Percentiles rank a stretch among this genome's conserved stretches.
Evolutionary conservation across 2,888 invertebrate genomes (phyloP).

Genomic region (Sicus ferrugineus): DNA sequence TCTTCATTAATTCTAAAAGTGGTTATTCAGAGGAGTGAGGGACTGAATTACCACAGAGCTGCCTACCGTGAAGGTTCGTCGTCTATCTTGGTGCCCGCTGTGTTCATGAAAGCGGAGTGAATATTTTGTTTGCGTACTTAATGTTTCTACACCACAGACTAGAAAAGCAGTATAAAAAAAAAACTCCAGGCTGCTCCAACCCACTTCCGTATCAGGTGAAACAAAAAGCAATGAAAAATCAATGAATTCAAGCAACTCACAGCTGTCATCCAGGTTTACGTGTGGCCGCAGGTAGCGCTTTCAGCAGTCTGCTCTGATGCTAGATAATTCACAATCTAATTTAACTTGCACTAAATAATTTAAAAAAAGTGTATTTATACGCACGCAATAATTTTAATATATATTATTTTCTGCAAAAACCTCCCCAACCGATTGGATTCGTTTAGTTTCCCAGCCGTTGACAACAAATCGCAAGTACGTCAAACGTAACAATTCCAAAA

Average conservation of each 20-base stretch:
- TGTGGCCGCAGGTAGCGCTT: not conserved
- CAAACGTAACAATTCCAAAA: constrained; percentile 21
- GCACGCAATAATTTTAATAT: not conserved
- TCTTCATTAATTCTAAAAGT: constrained; percentile 43
- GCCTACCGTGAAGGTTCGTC: constrained; percentile 68
- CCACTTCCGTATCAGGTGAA: constrained; percentile 18
- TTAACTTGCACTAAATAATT: not conserved
- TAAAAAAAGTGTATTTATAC: constrained; percentile 2
- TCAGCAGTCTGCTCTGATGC: not conserved
- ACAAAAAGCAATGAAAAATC: constrained; percentile 51
- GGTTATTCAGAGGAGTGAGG: not conserved
- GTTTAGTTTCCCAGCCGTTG: constrained; percentile 5
- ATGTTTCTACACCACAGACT: not conserved
- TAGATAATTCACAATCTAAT: not conserved
- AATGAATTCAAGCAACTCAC: constrained; percentile 40
- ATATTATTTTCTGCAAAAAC: constrained; percentile 1
- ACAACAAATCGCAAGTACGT: constrained; percentile 20
- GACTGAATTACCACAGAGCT: constrained; percentile 13
- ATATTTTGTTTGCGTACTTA: constrained; percentile 30
- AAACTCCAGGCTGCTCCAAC: not conserved
- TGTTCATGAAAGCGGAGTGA: constrained; percentile 37
- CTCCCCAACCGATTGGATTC: not conserved
- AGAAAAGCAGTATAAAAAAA: not conserved
- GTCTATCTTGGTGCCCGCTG: constrained; percentile 44
- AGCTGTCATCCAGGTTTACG: not conserved